Conservation (phyloP, 2,113 vertebrate genomes). For the Odocoileus hemionus region DNA sequence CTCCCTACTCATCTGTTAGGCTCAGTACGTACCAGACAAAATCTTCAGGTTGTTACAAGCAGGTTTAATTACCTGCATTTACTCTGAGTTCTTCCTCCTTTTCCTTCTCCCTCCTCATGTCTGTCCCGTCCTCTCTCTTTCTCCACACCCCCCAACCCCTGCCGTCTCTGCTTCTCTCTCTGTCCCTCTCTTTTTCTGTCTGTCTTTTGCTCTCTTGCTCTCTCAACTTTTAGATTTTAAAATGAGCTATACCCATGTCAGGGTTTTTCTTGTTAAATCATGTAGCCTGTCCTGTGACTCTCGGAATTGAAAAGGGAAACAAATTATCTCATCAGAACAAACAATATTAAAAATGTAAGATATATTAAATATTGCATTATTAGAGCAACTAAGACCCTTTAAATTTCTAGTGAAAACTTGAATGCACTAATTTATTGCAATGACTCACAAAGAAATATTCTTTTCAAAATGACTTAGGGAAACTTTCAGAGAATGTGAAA, state of each 20-base stretch:
- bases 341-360: constrained; percentile 31
- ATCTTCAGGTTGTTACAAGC: constrained; percentile 56
- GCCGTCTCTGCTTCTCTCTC: background rate
- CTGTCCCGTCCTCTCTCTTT: background rate
- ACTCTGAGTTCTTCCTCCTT: background rate
- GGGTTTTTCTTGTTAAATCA: constrained; percentile 58
- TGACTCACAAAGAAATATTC: constrained; percentile 67
- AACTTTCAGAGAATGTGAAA: constrained; percentile 69
- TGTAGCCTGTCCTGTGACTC: constrained; percentile 58
- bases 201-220: background rate
- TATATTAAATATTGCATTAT: constrained; percentile 69
- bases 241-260: constrained; percentile 49
- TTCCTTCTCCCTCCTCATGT: background rate
- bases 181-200: background rate
- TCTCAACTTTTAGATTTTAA: constrained; percentile 60
- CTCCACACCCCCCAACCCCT: background rate
- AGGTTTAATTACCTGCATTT: constrained; percentile 52
- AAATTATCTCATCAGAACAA: constrained; percentile 40
- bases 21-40: constrained; percentile 37
- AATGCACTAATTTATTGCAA: constrained; percentile 73
- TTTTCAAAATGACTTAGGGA: constrained; percentile 70
- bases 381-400: constrained; percentile 70
- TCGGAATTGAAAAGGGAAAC: constrained; percentile 66
- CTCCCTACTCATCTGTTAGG: constrained; percentile 48
- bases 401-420: constrained; percentile 72